Base-by-base conservation (phyloP, 1,140 invertebrate species). In the Mesaphorura yosii region DNA sequence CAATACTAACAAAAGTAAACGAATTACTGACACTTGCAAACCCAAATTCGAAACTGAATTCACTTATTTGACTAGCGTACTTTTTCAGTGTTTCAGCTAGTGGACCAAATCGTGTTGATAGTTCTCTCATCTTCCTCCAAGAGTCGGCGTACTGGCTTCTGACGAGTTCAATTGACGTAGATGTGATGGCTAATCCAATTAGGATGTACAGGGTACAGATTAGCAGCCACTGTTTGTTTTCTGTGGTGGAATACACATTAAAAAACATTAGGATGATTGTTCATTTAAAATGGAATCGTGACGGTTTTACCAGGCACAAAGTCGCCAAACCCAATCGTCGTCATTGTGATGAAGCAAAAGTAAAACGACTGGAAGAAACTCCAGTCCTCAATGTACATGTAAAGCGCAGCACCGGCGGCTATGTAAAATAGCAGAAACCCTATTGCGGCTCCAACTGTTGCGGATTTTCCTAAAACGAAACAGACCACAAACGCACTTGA, bases 331-430 rank as follows among this genome's bases (percentile, higher is more conserved):
- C 89, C 89, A 59, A 92, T 91, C 0, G 89, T 93, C 0, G 88
- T 90, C 86, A 93, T 89, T 0, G 89, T 92, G 42, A 93, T 86
- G 65, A 93, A 93, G 64, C 87, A 90, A 64, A 92, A 93, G 69
- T 93, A 93, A 67, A 91, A 92, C 17, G 86, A 85, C 61, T 93
- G 88, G 62, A 90, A 88, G 69, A 91, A 92, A 2, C 76, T 79
- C 89, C 89, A 93, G 39, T 87, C 83, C 65, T 88, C 85, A 81
- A 83, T 86, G 51, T 81, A 72, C 64, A 80, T 78, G 55, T 76
- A 71, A 22, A 77, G 64, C 58, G 83, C 79, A 28, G 57, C 63
- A 48, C 65, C 66, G 1, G 80, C 79, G 1, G 85, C 80, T 42
- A 88, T 70, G 68, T 88, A 88, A 12, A 87, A 64, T 42, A 88